A percentile compares a stretch with the other conserved stretches of the same genome.
These are phyloP conservation scores for Gortyna flavago DNA, from an alignment of 2,888 invertebrate genomes.

Conservation along the genomic window DNA sequence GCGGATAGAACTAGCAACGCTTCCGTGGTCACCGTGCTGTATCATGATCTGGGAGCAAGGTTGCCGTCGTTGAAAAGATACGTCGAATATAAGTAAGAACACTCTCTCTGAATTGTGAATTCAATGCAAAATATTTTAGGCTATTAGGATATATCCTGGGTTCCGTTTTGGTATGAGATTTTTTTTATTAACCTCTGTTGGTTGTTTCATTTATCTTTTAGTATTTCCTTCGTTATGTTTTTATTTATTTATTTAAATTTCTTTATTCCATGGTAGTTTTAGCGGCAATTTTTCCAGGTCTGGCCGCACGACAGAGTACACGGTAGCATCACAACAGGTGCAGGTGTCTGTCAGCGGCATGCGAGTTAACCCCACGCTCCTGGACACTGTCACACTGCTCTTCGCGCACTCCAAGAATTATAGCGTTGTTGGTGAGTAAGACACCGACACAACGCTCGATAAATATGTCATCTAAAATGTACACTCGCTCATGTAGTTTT, in stretches of 20 bases:
- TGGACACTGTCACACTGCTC: slow-evolving; percentile 79
- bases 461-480: too few relatives aligned
- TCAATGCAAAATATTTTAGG: too few relatives aligned
- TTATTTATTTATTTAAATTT: slow-evolving; percentile 9
- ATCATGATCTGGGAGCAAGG: slow-evolving; percentile 91
- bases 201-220: too few relatives aligned
- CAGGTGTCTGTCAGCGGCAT: slow-evolving; percentile 78
- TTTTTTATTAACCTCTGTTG: too few relatives aligned
- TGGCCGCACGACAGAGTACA: slow-evolving; percentile 92
- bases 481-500: slow-evolving; percentile 7
- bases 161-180: too few relatives aligned
- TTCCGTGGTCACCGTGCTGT: slow-evolving; percentile 89
- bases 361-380: slow-evolving; percentile 81
- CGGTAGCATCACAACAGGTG: slow-evolving; percentile 90
- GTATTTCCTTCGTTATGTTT: too few relatives aligned
- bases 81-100: slow-evolving; percentile 90
- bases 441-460: not conserved
- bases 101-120: too few relatives aligned
- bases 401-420: slow-evolving; percentile 84
- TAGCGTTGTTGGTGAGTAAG: slow-evolving; percentile 81
- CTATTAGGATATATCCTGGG: too few relatives aligned
- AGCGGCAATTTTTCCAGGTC: slow-evolving; percentile 87
- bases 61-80: slow-evolving; percentile 90
- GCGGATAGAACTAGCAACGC: slow-evolving; percentile 75
- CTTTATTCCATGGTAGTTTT: slow-evolving; percentile 65